Evolutionary conservation across 2,888 invertebrate species (phyloP), one percentile per base, ranked within the genome.

Genomic region (Zaprionus lineosus): DNA sequence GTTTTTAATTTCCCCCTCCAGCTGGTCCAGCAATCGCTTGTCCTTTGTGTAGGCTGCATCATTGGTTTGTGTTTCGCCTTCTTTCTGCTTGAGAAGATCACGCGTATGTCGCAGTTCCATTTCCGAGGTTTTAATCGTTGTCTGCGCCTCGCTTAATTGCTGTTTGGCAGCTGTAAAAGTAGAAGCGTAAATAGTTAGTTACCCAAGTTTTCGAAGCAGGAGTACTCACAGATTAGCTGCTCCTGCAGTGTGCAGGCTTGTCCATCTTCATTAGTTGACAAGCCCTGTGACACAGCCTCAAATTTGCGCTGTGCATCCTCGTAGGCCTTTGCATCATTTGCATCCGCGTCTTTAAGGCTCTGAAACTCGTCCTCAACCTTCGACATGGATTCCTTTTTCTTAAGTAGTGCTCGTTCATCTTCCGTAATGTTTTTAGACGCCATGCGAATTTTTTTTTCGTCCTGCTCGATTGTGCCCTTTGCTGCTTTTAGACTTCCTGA

Each of bases 221-320:
- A 9, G 12, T 39, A 79, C 89, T 84, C 86, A 95, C 95, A 93
- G 88, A 97, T 97, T 12, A 98, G 92, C 88, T 97, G 97, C 71
- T 97, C 96, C 87, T 96, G 96, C 47, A 98, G 91, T 0, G 98
- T 95, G 24, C 95, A 95, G 3, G 95, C 93, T 83, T 93, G 92
- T 0, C 96, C 96, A 61, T 94, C 93, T 11, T 94, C 95, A 69
- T 94, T 95, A 44, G 95, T 94, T 29, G 95, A 92, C 76, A 95
- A 91, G 6, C 98, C 98, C 21, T 95, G 92, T 84, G 94, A 95
- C 29, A 97, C 93, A 12, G 97, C 97, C 84, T 98, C 94, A 84
- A 94, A 95, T 69, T 93, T 93, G 66, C 93, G 93, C 90, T 97
- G 95, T 0, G 97, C 96, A 24, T 91, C 92, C 5, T 91, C 91